Base-by-base conservation (phyloP, 2,797 vertebrate species). In the Falco peregrinus region DNA sequence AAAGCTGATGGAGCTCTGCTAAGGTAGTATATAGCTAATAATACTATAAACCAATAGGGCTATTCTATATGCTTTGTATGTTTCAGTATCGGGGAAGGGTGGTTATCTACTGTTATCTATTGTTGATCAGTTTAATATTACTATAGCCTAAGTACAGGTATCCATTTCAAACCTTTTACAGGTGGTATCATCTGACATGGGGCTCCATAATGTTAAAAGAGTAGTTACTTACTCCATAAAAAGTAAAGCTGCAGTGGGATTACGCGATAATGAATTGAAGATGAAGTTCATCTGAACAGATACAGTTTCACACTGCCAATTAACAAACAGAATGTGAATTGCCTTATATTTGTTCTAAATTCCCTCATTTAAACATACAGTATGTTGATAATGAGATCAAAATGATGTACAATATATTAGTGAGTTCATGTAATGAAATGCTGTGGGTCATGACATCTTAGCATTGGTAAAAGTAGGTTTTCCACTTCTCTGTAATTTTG, bases 1-100 rank as follows among this genome's bases (percentile, higher is more conserved):
- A 97, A 96, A 97, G 86, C 93, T 89, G 75, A 87, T 90, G 77
- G 84, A 89, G 83, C 91, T 94, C 79, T 87, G 86, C 84, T 95
- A 78, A 83, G 81, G 95, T 78, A 90, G 81, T 78, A 41, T 59
- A 71, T 94, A 88, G 63, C 91, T 96, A 74, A 76, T 71, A 83
- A 85, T 81, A 24, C 77, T 83, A 5, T 53, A 89, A 47, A 35
- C 21, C 64, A 76, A 25, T n/a, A 73, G 26, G 71, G 29, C 41
- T 21, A 5, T 45, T 84, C 59, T 84, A 3, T 78, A 20, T 51
- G 61, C 54, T 73, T 9, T 31, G 4, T 53, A 13, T 43, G 20
- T 37, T 74, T 89, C 41, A 33, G 26, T 59, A 31, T 92, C 60
- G 79, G 57, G 64, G 48, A 68, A 63, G 56, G 39, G 37, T 79